phyloP scores from a whole-genome alignment of 1,140 invertebrate genomes.

The Phthorimaea operculella region DNA sequence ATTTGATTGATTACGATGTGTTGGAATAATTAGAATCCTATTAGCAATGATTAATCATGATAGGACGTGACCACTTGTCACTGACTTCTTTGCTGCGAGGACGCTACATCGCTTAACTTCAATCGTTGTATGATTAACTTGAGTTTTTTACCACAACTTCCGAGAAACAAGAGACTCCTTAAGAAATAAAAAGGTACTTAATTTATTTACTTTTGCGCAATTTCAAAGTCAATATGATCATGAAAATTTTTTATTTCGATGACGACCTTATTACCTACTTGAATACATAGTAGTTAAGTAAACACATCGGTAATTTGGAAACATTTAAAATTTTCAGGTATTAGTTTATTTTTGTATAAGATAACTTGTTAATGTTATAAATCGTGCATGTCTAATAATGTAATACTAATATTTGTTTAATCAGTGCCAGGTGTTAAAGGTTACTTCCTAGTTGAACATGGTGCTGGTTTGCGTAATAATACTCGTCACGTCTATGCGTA shows the following conservation, averaged over 20 bases:
- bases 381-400: slow-evolving; percentile 46
- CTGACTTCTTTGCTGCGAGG: neutral
- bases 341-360: neutral
- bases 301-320: too few species aligned
- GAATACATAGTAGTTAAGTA: too few species aligned
- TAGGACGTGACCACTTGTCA: neutral
- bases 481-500: slow-evolving; percentile 30
- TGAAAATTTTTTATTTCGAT: too few species aligned
- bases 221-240: too few species aligned
- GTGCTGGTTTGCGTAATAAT: slow-evolving; percentile 36
- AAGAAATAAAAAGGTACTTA: too few species aligned
- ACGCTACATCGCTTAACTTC: too few species aligned
- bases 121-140: too few species aligned
- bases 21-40: neutral
- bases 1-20: neutral
- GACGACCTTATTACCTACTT: too few species aligned
- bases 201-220: too few species aligned
- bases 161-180: too few species aligned
- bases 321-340: neutral
- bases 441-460: slow-evolving; percentile 46
- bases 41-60: slow-evolving; percentile 1
- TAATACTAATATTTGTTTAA: slow-evolving; percentile 46
- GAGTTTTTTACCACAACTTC: too few species aligned
- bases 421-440: slow-evolving; percentile 47
- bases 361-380: slow-evolving; percentile 24